These are phyloP conservation scores for Cactoblastis cactorum DNA, from an alignment of 2,888 invertebrate genomes.

Conservation along the genomic window DNA sequence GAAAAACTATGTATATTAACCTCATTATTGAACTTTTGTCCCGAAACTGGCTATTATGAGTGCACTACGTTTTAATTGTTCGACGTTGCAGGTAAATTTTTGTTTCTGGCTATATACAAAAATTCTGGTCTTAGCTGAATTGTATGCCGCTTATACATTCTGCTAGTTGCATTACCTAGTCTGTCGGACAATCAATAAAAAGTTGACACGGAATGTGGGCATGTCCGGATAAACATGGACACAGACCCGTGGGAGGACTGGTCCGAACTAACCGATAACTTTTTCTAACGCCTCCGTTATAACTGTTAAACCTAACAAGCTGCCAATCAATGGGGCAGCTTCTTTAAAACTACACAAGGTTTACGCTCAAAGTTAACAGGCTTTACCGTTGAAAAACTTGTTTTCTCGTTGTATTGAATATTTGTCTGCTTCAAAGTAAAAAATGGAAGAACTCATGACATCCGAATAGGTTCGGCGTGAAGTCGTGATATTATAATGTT, in stretches of 20 bases:
- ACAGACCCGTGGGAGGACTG: constrained; percentile 65
- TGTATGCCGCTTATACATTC: background rate
- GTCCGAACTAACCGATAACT: constrained; percentile 46
- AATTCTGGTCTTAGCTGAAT: too few relatives aligned
- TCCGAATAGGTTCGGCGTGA: too few relatives aligned
- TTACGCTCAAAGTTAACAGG: background rate
- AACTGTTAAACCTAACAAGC: constrained; percentile 53
- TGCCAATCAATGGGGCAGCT: constrained; percentile 18
- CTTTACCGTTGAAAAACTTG: background rate
- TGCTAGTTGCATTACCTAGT: background rate
- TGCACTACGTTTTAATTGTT: too few relatives aligned
- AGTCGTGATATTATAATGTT: too few relatives aligned
- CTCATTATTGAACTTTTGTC: too few relatives aligned
- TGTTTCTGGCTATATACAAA: too few relatives aligned
- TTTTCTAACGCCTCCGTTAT: constrained; percentile 65
- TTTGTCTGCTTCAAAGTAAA: background rate
- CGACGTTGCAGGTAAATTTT: too few relatives aligned
- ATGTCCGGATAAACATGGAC: constrained; percentile 31
- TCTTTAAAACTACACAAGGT: background rate
- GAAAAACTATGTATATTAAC: too few relatives aligned
- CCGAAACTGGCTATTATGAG: too few relatives aligned
- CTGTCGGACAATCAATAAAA: constrained; percentile 19
- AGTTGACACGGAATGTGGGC: constrained; percentile 20
- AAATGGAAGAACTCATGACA: too few relatives aligned
- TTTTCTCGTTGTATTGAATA: background rate